Evolutionary conservation across 2,113 vertebrate species (phyloP), one percentile per base, ranked within the genome.

Genomic region (Vireo altiloquus): DNA sequence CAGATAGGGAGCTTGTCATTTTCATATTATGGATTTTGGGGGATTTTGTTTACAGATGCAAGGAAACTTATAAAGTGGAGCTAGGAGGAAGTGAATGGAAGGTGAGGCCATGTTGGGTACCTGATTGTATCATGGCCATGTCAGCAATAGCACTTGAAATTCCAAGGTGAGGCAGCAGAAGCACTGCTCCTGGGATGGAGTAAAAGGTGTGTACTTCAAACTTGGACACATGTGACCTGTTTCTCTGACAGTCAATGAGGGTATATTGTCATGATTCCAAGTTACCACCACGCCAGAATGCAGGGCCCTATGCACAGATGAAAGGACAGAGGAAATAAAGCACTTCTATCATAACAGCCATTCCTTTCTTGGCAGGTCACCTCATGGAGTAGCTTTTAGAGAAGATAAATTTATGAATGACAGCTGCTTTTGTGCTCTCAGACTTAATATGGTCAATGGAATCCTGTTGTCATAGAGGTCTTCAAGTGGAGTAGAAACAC

Each of bases 241-340:
- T 92, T 54, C 33, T 76, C 44, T 64, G 66, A 22, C 81, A 64
- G 28, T 5, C 12, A 68, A 0, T 60, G 56, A 66, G 24, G 11
- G 13, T 75, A 30, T 15, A 13, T 4, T 84, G n/a, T 8, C 2
- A 2, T 49, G 35, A 9, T 89, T 86, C 63, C 42, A 37, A 61
- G 33, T 35, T 28, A 37, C 3, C 27, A 40, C 12, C 15, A 23
- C 9, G 8, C 25, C 47, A 61, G 23, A 20, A 21, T 59, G 17
- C 15, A 64, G 13, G 18, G 10, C 8, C 15, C 18, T 27, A 5
- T 0, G 1, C 11, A 56, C 16, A 65, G 17, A 8, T 31, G 27
- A 50, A 84, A 76, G 40, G 37, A 89, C 11, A 53, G 19, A 35
- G 35, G 20, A 75, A 82, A 52, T 15, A 69, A 37, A 71, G 8